Percentiles rank a stretch among this genome's conserved stretches.
Evolutionary conservation across 1,140 invertebrate genomes (phyloP).

Genomic region (Drosophila mojavensis): DNA sequence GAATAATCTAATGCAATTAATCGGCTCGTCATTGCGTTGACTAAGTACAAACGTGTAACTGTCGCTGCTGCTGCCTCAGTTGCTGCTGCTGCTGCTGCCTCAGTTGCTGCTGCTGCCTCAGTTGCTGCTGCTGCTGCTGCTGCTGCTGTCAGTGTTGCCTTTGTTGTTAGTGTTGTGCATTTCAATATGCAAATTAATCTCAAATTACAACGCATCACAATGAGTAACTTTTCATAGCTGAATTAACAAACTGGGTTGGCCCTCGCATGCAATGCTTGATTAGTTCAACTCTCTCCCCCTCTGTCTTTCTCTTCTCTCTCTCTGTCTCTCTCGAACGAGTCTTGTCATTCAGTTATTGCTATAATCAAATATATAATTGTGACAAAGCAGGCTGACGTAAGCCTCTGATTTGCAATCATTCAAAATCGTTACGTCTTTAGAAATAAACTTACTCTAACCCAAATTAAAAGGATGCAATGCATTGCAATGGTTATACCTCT

Average conservation of each 20-base stretch:
- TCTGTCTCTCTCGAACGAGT: background rate
- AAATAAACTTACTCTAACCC: no score
- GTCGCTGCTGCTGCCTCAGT: slow-evolving; percentile 27
- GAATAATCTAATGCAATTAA: slow-evolving; percentile 80
- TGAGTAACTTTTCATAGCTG: slow-evolving; percentile 3
- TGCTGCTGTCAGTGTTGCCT: no score
- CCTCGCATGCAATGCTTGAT: background rate
- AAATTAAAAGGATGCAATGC: no score
- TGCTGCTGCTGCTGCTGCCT: no score
- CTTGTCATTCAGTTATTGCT: no score
- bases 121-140: slow-evolving; percentile 18
- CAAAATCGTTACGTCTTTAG: no score
- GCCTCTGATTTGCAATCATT: no score
- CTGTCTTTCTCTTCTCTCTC: background rate
- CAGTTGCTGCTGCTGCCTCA: slow-evolving; percentile 9
- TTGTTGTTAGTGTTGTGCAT: slow-evolving; percentile 38
- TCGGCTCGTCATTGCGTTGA: slow-evolving; percentile 76
- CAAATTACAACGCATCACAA: slow-evolving; percentile 62
- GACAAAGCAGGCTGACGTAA: no score
- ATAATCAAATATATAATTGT: no score
- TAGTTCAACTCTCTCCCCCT: background rate
- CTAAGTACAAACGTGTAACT: slow-evolving; percentile 61
- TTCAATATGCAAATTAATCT: slow-evolving; percentile 77
- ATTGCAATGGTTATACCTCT: no score
- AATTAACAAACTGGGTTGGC: background rate